These are phyloP conservation scores for Anoplopoma fimbria DNA, from an alignment of 2,113 vertebrate genomes.

Conservation along the genomic window DNA sequence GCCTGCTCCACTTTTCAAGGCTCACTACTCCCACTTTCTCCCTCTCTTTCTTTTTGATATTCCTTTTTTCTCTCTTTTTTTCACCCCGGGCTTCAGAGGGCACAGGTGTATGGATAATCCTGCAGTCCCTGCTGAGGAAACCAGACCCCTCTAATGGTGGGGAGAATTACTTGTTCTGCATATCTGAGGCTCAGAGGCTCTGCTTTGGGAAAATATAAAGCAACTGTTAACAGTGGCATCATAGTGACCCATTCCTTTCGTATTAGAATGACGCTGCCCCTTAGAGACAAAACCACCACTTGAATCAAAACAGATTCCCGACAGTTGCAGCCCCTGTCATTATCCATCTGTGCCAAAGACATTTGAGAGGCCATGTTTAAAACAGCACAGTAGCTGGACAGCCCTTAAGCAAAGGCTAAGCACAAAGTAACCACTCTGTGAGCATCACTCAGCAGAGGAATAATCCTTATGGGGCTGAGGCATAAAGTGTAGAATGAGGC, in stretches of 20 bases:
- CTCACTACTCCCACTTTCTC: slow-evolving; percentile 36
- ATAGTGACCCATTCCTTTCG: slow-evolving; percentile 17
- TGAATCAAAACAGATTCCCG: slow-evolving; percentile 37
- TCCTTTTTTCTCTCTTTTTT: slow-evolving; percentile 5
- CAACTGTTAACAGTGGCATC: slow-evolving; percentile 33
- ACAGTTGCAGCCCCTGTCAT: slow-evolving; percentile 50
- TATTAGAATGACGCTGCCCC: slow-evolving; percentile 28
- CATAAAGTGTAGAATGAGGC: slow-evolving; percentile 58
- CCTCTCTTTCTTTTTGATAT: not conserved
- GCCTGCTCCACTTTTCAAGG: slow-evolving; percentile 46
- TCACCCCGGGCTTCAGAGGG: slow-evolving; percentile 26
- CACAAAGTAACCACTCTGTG: slow-evolving; percentile 32
- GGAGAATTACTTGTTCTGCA: slow-evolving; percentile 33
- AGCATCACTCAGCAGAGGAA: slow-evolving; percentile 36
- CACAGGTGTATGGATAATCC: slow-evolving; percentile 67
- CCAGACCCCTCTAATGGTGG: slow-evolving; percentile 26
- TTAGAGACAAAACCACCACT: slow-evolving; percentile 50
- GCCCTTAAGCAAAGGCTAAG: slow-evolving; percentile 30
- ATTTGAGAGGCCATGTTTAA: slow-evolving; percentile 35
- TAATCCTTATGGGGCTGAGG: slow-evolving; percentile 65
- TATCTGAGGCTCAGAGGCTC: slow-evolving; percentile 33
- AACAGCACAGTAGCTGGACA: slow-evolving; percentile 30
- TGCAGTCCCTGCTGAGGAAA: slow-evolving; percentile 44
- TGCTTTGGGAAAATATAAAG: slow-evolving; percentile 35
- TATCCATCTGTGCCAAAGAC: slow-evolving; percentile 51